These are phyloP conservation scores for Frankliniella intonsa DNA, from an alignment of 2,888 invertebrate genomes.

Conservation along the genomic window DNA sequence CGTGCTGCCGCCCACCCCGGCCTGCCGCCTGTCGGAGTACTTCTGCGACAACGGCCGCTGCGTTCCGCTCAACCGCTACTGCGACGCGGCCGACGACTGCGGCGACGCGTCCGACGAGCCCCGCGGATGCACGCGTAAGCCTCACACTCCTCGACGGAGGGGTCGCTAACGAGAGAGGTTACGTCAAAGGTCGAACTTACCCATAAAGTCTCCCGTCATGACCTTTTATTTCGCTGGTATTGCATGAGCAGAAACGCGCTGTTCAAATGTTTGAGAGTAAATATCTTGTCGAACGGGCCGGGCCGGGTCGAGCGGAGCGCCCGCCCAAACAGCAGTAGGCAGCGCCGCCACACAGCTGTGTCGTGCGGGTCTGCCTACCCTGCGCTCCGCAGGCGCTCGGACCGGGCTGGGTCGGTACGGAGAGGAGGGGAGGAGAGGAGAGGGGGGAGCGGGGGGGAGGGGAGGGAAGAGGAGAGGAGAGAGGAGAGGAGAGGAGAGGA, in stretches of 20 bases:
- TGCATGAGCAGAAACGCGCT: too few species aligned
- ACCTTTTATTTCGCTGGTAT: too few species aligned
- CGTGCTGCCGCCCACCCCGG: conserved; percentile 50
- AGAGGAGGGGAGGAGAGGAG: too few species aligned
- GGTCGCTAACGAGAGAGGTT: too few species aligned
- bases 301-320: neutral
- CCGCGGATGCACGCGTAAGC: conserved; percentile 77
- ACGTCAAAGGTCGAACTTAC: too few species aligned
- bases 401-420: neutral
- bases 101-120: conserved; percentile 77
- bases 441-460: too few species aligned
- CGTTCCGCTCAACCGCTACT: conserved; percentile 66
- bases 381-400: neutral
- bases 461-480: too few species aligned
- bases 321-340: neutral
- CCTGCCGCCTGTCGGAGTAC: conserved; percentile 64
- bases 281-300: neutral
- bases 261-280: too few species aligned
- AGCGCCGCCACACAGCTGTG: neutral
- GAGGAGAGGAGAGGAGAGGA: too few species aligned
- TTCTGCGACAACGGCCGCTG: conserved; percentile 63
- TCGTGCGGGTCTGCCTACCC: neutral
- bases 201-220: too few species aligned
- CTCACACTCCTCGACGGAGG: too few species aligned
- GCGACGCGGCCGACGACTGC: conserved; percentile 74